Base-by-base conservation (phyloP, 2,113 vertebrate genomes). In the Connochaetes taurinus region DNA sequence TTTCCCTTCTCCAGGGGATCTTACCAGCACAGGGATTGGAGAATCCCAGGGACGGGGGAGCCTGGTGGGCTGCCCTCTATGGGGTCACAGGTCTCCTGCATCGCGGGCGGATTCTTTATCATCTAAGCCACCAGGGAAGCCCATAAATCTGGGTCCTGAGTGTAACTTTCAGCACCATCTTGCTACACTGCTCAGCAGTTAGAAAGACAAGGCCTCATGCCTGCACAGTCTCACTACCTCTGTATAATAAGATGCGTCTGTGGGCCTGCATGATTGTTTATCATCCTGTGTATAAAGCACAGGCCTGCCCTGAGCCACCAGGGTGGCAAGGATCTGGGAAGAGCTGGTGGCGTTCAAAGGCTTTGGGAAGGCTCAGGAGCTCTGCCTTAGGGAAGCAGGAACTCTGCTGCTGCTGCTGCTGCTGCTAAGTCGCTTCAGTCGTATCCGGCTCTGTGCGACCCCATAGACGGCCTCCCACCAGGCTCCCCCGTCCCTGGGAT, bases 101-200 rank as follows among this genome's bases (percentile, higher is more conserved):
- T 40, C 2, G 0, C 2, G 0, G 19, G n/a, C 3, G 19, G 19
- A 21, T 4, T 21, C 9, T 19, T 67, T 5, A 71, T n/a, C 64
- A 21, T 71, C 64, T 71, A 36, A 71, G n/a, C n/a, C 64, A 21
- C 8, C 17, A 67, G 17, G 64, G 17, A 67, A 36, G n/a, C 64
- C 64, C n/a, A 67, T 67, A 40, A 71, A 71, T 40, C 21, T 84
- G 57, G n/a, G 45, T 14, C 43, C 33, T 23, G 31, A 91, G 52
- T 62, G 40, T 50, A 45, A 11, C 57, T 86, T 91, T 95, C 12
- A 5, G 31, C 21, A 47, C 23, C 25, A 31, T 58, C 29, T 64
- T 57, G 57, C 81, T 78, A 23, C 27, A 21, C 31, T 64, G 58
- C n/a, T 50, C 36, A 78, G 43, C 60, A 33, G 31, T 92, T 36